A percentile compares a stretch with the other conserved stretches of the same genome.
These are phyloP conservation scores for Octodon degus DNA, from an alignment of 2,113 vertebrate species.

Conservation along the genomic window DNA sequence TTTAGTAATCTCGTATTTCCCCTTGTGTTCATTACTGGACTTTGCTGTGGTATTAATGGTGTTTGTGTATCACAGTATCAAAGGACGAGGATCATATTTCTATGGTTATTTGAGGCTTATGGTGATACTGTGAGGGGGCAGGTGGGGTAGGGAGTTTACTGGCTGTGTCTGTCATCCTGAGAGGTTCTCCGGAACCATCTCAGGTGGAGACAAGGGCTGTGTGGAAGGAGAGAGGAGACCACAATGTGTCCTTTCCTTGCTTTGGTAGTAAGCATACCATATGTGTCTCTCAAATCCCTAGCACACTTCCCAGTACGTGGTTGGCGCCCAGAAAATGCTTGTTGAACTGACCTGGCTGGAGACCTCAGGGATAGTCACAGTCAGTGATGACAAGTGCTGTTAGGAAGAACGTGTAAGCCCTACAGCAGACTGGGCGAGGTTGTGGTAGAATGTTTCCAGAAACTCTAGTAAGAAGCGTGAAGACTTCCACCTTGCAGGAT, in stretches of 20 bases:
- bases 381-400: not conserved
- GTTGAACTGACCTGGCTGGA: not conserved
- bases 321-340: not conserved
- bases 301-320: not conserved
- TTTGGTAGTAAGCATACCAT: not conserved
- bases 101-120: not conserved
- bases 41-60: slow-evolving; percentile 19
- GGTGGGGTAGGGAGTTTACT: not conserved
- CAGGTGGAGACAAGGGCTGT: not conserved
- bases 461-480: not conserved
- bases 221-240: not conserved
- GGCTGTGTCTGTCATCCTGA: not conserved
- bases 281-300: not conserved
- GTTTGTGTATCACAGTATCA: not conserved
- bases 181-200: not conserved
- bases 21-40: slow-evolving; percentile 14
- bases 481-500: not conserved
- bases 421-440: not conserved
- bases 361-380: not conserved
- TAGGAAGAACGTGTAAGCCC: not conserved
- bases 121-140: not conserved
- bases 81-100: not conserved
- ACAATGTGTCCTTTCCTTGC: not conserved
- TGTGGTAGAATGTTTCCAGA: not conserved
- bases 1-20: not conserved